Evolutionary conservation across 2,888 invertebrate genomes (phyloP).

Genomic region (Barypeithes pellucidus): DNA sequence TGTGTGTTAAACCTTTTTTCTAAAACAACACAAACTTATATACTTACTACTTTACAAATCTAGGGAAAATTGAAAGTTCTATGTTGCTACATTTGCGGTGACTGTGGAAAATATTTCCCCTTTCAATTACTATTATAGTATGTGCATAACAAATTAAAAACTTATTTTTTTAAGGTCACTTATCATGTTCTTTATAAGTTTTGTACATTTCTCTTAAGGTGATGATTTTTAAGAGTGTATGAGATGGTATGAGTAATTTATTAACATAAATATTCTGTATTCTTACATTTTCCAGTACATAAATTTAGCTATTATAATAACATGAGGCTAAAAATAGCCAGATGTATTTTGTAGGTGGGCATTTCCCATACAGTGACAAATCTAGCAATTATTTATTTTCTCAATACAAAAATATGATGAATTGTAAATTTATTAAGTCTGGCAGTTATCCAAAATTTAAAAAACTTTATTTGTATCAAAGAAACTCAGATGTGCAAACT

Average conservation of each 20-base stretch:
- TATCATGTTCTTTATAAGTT: background rate
- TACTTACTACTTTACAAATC: too few relatives aligned
- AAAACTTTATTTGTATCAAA: background rate
- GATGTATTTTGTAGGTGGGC: conserved; percentile 17
- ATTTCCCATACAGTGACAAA: conserved; percentile 23
- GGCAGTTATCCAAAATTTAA: conserved; percentile 3
- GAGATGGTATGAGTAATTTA: background rate
- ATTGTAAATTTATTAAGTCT: conserved; percentile 17
- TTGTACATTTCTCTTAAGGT: background rate
- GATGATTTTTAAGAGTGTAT: background rate
- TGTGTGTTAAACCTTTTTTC: too few relatives aligned
- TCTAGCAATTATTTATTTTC: conserved; percentile 12
- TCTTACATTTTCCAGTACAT: conserved; percentile 2
- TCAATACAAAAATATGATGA: conserved; percentile 3
- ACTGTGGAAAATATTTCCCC: too few relatives aligned
- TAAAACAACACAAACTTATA: too few relatives aligned
- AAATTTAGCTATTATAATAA: conserved; percentile 7
- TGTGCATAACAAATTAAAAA: too few relatives aligned
- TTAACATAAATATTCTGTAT: background rate
- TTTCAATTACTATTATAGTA: too few relatives aligned
- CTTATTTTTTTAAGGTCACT: too few relatives aligned
- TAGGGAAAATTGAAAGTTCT: too few relatives aligned
- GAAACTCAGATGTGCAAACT: background rate
- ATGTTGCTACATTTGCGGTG: too few relatives aligned
- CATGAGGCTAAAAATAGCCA: conserved; percentile 12